A percentile compares a stretch with the other conserved stretches of the same genome.
phyloP scores from a whole-genome alignment of 2,797 vertebrate species.

The Paramormyrops hopkinsi region DNA sequence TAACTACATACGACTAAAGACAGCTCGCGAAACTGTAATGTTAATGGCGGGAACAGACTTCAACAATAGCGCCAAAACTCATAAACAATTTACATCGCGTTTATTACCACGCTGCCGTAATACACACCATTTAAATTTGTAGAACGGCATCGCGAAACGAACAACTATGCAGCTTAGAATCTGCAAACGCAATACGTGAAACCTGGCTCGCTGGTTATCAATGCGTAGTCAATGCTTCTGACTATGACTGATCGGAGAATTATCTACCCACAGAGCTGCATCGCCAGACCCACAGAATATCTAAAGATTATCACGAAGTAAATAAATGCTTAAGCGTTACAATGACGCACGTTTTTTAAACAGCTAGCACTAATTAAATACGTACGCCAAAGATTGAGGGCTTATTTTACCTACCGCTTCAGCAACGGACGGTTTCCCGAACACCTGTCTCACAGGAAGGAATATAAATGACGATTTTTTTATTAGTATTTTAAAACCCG shows the following conservation, averaged over 20 bases:
- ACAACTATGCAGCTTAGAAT: not conserved
- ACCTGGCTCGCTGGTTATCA: not conserved
- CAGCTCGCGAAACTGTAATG: not conserved
- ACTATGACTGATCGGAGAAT: not conserved
- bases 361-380: not conserved
- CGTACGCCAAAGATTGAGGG: not conserved
- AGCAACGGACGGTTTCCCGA: not conserved
- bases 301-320: not conserved
- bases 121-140: not conserved
- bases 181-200: not conserved
- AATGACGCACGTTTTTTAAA: not conserved
- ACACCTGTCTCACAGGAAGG: not conserved
- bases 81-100: not conserved
- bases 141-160: not conserved
- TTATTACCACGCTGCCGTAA: not conserved
- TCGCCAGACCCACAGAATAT: not conserved
- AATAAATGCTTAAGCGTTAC: not conserved
- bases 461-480: not conserved
- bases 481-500: not conserved
- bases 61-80: constrained; percentile 4
- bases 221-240: not conserved
- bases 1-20: not conserved
- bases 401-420: not conserved
- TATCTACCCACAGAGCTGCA: not conserved
- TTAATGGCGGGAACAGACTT: not conserved